These are phyloP conservation scores for Heliocidaris erythrogramma DNA, from an alignment of 35 echinoderm and acorn worm species.

Conservation along the genomic window DNA sequence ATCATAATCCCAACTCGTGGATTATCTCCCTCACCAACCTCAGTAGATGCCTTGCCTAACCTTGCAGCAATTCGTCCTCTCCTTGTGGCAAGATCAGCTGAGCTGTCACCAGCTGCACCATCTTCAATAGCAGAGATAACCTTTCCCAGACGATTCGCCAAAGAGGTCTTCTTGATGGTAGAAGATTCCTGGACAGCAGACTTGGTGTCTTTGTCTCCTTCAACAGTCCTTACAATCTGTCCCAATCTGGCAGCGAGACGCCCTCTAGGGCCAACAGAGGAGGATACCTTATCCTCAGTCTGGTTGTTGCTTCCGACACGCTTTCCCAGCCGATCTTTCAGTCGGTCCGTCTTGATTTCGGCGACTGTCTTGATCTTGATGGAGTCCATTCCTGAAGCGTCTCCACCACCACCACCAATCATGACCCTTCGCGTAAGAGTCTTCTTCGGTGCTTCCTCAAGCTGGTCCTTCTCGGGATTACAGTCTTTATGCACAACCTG, in stretches of 20 bases:
- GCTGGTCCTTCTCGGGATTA: background rate
- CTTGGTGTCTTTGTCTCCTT: background rate
- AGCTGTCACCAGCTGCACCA: background rate
- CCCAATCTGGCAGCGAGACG: background rate
- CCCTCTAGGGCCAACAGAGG: background rate
- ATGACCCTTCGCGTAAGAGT: background rate
- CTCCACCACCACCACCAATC: constrained; percentile 8
- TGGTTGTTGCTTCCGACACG: background rate
- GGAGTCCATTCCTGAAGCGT: background rate
- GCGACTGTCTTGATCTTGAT: background rate
- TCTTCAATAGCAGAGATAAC: background rate
- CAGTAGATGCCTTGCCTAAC: background rate
- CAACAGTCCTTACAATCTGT: background rate
- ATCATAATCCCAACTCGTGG: background rate
- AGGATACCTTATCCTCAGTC: background rate
- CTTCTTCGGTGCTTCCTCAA: background rate
- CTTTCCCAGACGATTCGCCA: background rate
- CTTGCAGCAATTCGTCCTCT: background rate
- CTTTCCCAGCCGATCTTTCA: background rate
- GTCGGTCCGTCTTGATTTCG: background rate
- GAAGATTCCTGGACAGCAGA: background rate
- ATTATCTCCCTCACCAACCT: background rate
- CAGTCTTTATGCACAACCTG: background rate
- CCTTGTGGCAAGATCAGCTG: background rate
- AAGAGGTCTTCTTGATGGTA: background rate